A percentile compares a stretch with the other conserved stretches of the same genome.
Evolutionary conservation across 2,113 vertebrate species (phyloP).

Genomic region (Microtus pennsylvanicus): DNA sequence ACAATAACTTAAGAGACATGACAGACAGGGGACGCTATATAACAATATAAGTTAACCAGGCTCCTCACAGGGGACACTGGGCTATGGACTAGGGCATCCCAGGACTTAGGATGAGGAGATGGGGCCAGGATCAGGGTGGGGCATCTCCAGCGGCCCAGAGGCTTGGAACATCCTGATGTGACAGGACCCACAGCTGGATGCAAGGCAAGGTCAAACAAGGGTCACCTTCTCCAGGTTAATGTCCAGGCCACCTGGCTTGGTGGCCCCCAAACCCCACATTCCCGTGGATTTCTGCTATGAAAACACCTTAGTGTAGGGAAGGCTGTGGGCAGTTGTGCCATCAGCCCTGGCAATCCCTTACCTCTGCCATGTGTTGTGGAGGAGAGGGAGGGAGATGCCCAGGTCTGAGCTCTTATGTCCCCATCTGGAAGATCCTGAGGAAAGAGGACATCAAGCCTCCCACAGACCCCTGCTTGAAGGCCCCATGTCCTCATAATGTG

Average conservation of each 20-base stretch:
- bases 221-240: not conserved
- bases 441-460: not conserved
- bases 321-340: fast-evolving
- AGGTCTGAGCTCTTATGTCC: not conserved
- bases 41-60: slow-evolving; percentile 90
- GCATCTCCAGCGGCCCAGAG: not conserved
- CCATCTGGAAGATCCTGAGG: not conserved
- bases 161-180: not conserved
- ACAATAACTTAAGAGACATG: slow-evolving; percentile 90
- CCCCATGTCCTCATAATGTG: not conserved
- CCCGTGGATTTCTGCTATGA: not conserved
- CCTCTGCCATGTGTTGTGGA: not conserved
- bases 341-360: not conserved
- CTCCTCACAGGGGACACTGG: slow-evolving; percentile 80
- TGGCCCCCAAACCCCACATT: not conserved
- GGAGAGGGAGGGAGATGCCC: not conserved
- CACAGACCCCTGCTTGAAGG: not conserved
- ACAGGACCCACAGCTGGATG: fast-evolving
- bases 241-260: not conserved
- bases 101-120: not conserved
- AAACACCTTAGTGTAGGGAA: not conserved
- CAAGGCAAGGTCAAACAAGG: not conserved
- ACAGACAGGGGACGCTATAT: slow-evolving; percentile 88
- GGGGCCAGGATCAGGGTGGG: not conserved
- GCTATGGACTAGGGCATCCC: not conserved